Conservation (phyloP, 2,888 invertebrate species). For the Drosophila meridiana region DNA sequence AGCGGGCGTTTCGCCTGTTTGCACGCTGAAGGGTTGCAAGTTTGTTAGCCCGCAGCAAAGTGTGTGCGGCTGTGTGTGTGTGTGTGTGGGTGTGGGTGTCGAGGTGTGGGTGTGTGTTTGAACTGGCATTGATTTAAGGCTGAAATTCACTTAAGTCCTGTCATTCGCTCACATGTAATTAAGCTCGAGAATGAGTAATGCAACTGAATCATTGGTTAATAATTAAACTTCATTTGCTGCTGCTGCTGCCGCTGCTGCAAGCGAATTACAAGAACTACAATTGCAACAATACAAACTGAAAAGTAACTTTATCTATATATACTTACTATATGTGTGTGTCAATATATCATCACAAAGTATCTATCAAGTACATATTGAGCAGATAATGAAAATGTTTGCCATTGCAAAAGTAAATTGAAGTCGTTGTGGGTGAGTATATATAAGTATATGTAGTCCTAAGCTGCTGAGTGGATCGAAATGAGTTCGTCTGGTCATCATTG, state of each 20-base stretch:
- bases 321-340: neutral
- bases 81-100: slow-evolving; percentile 1
- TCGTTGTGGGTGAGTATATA: no score
- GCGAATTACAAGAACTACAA: slow-evolving; percentile 16
- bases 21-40: slow-evolving; percentile 17
- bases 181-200: slow-evolving; percentile 48
- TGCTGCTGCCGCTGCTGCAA: slow-evolving; percentile 4
- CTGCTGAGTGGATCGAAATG: no score
- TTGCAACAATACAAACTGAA: slow-evolving; percentile 13
- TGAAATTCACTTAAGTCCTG: slow-evolving; percentile 36
- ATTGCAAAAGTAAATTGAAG: neutral
- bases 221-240: slow-evolving; percentile 46
- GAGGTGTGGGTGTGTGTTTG: slow-evolving; percentile 29
- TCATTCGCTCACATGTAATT: slow-evolving; percentile 30
- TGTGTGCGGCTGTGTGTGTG: neutral
- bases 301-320: neutral
- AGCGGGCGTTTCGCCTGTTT: neutral
- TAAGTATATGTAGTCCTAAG: neutral
- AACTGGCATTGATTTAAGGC: slow-evolving; percentile 65
- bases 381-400: neutral
- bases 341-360: slow-evolving; percentile 1
- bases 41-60: slow-evolving; percentile 36
- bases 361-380: neutral
- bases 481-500: no score
- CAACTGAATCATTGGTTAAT: slow-evolving; percentile 54